Percentiles rank a stretch among this genome's conserved stretches.
These are phyloP conservation scores for Anodontia alba DNA, from an alignment of 2,888 invertebrate species.

Conservation along the genomic window DNA sequence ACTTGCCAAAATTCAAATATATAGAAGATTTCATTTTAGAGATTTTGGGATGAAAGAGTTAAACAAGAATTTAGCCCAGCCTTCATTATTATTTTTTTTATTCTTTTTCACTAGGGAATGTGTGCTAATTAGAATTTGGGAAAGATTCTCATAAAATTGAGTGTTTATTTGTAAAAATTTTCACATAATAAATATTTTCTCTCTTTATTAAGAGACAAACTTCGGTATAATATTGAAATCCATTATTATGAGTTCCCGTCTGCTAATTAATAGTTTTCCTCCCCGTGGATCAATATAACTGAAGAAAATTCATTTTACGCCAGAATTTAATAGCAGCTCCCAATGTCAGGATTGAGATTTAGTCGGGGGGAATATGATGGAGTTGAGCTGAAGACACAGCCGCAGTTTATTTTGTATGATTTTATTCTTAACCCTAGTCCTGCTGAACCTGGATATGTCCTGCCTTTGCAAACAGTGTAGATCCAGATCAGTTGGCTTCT, in stretches of 20 bases:
- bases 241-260: constrained; percentile 4
- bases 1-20: too few relatives aligned
- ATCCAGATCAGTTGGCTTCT: too few relatives aligned
- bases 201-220: not conserved
- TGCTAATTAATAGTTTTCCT: constrained; percentile 15
- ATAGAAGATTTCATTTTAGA: too few relatives aligned
- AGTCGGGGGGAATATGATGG: not conserved
- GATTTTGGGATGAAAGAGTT: too few relatives aligned
- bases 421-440: too few relatives aligned
- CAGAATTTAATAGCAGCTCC: constrained; percentile 13
- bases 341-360: not conserved
- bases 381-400: not conserved
- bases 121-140: too few relatives aligned
- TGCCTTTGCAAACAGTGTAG: too few relatives aligned
- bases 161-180: not conserved
- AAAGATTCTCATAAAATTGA: too few relatives aligned
- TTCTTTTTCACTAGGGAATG: too few relatives aligned
- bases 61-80: too few relatives aligned
- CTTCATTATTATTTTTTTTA: too few relatives aligned
- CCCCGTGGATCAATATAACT: constrained; percentile 7
- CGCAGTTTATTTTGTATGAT: not conserved
- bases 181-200: not conserved
- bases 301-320: constrained; percentile 14
- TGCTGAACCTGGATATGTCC: too few relatives aligned
- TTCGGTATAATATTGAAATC: not conserved